Percentiles rank a stretch among this genome's conserved stretches.
Evolutionary conservation across 1,140 invertebrate genomes (phyloP).

Genomic region (Ceratosolen fusciceps): DNA sequence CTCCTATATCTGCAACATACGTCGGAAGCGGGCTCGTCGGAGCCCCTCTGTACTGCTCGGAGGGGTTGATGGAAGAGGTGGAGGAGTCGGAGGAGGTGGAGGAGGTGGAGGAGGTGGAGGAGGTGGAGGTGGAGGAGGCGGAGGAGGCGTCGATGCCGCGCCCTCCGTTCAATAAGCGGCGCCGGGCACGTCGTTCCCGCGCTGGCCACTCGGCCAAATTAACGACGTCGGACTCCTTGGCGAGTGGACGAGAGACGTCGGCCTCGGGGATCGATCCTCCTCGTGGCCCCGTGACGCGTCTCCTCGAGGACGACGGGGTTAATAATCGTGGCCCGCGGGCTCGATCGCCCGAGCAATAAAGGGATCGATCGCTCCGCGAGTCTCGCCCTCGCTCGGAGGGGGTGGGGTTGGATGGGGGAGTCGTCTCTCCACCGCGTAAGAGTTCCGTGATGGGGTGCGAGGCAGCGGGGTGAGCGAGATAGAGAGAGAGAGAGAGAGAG

Average conservation of each 20-base stretch:
- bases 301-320: too few relatives aligned
- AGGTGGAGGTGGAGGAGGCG: too few relatives aligned
- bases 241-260: not conserved
- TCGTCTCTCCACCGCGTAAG: too few relatives aligned
- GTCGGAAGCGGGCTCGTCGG: not conserved
- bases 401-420: too few relatives aligned
- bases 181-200: not conserved
- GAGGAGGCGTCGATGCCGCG: not conserved
- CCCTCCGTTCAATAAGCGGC: slow-evolving; percentile 1
- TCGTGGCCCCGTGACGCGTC: too few relatives aligned
- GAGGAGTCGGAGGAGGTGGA: not conserved
- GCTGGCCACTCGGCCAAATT: not conserved
- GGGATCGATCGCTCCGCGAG: not conserved
- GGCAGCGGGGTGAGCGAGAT: too few relatives aligned
- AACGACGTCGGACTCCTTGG: not conserved
- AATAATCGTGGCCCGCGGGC: not conserved
- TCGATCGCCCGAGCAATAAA: not conserved
- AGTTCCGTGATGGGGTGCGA: too few relatives aligned
- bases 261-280: too few relatives aligned
- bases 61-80: not conserved
- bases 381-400: not conserved
- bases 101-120: not conserved
- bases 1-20: not conserved
- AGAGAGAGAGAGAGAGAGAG: too few relatives aligned
- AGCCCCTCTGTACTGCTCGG: not conserved